phyloP scores from a whole-genome alignment of 2,888 invertebrate genomes.

The Gryllus longicercus region DNA sequence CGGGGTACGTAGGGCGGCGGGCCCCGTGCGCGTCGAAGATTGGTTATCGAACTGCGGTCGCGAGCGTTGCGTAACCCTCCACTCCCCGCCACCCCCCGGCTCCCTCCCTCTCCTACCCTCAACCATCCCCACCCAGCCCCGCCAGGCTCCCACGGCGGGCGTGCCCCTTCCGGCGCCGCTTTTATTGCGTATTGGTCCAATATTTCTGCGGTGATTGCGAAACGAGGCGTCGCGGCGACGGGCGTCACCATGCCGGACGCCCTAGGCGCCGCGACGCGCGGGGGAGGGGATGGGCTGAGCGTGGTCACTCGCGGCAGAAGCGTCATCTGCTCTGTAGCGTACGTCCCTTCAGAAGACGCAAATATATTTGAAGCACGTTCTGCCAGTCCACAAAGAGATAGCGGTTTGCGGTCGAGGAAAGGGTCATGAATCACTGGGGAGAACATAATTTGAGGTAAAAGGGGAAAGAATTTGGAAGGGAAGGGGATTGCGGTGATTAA shows the following conservation, averaged over 20 bases:
- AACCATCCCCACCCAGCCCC: neutral
- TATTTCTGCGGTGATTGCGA: constrained; percentile 17
- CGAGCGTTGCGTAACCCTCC: neutral
- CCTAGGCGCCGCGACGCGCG: neutral
- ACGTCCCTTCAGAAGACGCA: no score
- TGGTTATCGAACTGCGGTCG: neutral
- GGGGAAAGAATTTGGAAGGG: no score
- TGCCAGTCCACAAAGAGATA: no score
- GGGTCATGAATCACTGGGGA: no score
- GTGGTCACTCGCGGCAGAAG: no score
- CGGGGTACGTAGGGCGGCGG: neutral
- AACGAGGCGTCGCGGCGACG: neutral
- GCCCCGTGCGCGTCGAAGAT: neutral
- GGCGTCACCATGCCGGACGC: neutral
- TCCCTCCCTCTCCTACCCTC: no score
- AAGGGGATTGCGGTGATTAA: no score
- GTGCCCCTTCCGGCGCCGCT: neutral
- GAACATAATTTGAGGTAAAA: no score
- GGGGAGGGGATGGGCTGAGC: neutral
- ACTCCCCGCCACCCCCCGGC: neutral
- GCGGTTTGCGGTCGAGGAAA: no score
- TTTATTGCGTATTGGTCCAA: constrained; percentile 10
- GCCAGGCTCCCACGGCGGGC: neutral
- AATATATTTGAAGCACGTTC: no score
- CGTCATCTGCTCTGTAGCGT: no score